These are phyloP conservation scores for Onychomys arenicola DNA, from an alignment of 2,797 vertebrate genomes.

Conservation along the genomic window DNA sequence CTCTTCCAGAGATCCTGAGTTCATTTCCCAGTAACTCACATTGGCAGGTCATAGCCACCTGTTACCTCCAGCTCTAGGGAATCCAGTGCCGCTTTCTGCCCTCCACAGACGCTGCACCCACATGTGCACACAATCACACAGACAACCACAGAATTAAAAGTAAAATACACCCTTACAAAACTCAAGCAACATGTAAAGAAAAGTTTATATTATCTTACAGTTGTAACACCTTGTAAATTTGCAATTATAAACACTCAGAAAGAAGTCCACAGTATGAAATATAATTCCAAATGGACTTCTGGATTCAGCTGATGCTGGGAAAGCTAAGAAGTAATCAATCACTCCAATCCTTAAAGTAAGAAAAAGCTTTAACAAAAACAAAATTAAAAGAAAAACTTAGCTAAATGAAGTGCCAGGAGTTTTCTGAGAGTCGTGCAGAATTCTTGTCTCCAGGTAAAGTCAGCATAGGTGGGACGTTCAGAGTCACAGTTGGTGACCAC, in stretches of 20 bases:
- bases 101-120: neutral
- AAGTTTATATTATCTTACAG: conserved; percentile 11
- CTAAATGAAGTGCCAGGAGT: neutral
- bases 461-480: neutral
- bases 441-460: neutral
- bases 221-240: conserved; percentile 1
- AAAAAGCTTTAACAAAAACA: neutral
- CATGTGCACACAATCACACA: neutral
- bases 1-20: neutral
- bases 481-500: neutral
- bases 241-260: neutral
- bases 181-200: neutral
- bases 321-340: neutral
- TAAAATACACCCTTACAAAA: neutral
- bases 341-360: neutral
- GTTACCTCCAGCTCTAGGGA: neutral
- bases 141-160: neutral
- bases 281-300: conserved; percentile 46
- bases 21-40: neutral
- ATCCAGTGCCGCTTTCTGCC: neutral
- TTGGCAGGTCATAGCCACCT: neutral
- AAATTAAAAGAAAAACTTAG: neutral
- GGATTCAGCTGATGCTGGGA: neutral
- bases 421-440: neutral
- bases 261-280: neutral